phyloP scores from a whole-genome alignment of 2,888 invertebrate species.

The Tenthredo distinguenda region DNA sequence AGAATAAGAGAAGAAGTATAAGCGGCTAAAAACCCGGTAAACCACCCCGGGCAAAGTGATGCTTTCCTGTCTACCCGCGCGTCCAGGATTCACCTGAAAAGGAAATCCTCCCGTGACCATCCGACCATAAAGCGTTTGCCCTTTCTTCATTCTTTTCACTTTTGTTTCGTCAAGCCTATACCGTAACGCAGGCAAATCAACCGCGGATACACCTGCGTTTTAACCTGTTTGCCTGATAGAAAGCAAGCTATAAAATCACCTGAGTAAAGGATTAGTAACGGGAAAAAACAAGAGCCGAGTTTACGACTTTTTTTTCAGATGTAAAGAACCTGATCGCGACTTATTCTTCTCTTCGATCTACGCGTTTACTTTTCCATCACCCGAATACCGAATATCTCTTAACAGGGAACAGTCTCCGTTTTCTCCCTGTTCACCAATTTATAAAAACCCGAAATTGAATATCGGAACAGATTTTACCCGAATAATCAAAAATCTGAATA shows the following conservation, averaged over 20 bases:
- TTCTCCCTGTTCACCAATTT: background rate
- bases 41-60: slow-evolving; percentile 62
- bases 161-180: background rate
- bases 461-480: background rate
- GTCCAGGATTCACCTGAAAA: slow-evolving; percentile 74
- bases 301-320: background rate
- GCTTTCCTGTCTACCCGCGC: slow-evolving; percentile 72
- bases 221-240: slow-evolving; percentile 63
- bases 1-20: slow-evolving; percentile 2
- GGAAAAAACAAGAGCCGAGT: background rate
- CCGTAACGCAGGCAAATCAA: slow-evolving; percentile 47
- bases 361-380: background rate
- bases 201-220: slow-evolving; percentile 16
- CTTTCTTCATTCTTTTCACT: background rate
- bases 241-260: slow-evolving; percentile 66
- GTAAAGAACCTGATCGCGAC: background rate
- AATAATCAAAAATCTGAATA: background rate
- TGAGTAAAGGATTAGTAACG: slow-evolving; percentile 54
- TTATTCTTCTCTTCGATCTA: background rate
- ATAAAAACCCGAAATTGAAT: background rate
- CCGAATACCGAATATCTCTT: background rate
- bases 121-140: slow-evolving; percentile 1
- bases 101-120: slow-evolving; percentile 68
- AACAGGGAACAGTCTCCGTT: background rate
- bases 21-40: slow-evolving; percentile 50